phyloP scores from a whole-genome alignment of 2,113 vertebrate genomes.

The Phylloscopus trochiloides region DNA sequence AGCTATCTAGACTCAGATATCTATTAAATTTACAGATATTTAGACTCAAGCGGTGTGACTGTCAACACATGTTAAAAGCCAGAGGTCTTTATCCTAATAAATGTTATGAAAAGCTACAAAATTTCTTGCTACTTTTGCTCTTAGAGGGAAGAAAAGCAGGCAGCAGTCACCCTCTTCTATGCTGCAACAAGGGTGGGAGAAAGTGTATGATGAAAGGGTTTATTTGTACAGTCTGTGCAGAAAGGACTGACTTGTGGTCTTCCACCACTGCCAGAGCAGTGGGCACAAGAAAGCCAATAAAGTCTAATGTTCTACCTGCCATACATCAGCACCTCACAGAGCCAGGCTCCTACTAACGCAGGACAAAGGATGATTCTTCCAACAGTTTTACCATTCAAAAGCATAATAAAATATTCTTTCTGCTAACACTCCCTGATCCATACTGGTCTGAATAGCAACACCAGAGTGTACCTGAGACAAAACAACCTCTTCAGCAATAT shows the following conservation, averaged over 20 bases:
- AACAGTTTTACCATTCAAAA: not conserved
- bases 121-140: not conserved
- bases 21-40: not conserved
- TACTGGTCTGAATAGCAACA: not conserved
- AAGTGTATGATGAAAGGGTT: not conserved
- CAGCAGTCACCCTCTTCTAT: not conserved
- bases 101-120: not conserved
- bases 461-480: not conserved
- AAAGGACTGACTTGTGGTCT: not conserved
- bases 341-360: not conserved
- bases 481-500: not conserved
- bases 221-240: not conserved
- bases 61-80: rapidly evolving
- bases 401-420: not conserved
- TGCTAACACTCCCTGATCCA: not conserved
- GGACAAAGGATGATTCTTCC: not conserved
- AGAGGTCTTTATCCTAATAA: not conserved
- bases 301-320: not conserved
- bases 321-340: too few species aligned
- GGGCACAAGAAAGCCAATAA: not conserved
- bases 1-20: not conserved
- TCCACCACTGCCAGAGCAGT: not conserved
- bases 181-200: not conserved
- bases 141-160: not conserved
- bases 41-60: not conserved